These are phyloP conservation scores for Falco novaeseelandiae DNA, from an alignment of 2,797 vertebrate species.

Conservation along the genomic window DNA sequence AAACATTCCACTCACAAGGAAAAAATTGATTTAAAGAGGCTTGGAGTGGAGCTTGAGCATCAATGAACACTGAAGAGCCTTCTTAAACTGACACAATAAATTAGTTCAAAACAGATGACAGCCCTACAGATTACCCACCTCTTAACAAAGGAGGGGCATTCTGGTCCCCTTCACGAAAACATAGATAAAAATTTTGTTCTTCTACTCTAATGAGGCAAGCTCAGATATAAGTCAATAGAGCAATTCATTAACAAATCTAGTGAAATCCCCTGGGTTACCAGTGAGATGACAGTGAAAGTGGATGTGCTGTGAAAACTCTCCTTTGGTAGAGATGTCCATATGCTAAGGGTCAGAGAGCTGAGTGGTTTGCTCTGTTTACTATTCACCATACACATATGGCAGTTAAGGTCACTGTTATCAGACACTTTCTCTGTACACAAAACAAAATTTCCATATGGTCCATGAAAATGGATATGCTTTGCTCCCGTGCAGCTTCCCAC, in stretches of 20 bases:
- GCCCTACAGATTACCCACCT: conserved; percentile 87
- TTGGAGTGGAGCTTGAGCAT: conserved; percentile 81
- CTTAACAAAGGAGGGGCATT: conserved; percentile 85
- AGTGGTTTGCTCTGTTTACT: conserved; percentile 89
- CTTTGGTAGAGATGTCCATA: conserved; percentile 94
- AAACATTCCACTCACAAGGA: conserved; percentile 89
- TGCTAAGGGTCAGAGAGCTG: conserved; percentile 92
- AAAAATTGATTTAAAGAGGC: conserved; percentile 81
- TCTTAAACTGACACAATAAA: conserved; percentile 92
- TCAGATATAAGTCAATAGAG: conserved; percentile 98
- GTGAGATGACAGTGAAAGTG: conserved; percentile 80
- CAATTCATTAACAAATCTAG: conserved; percentile 99
- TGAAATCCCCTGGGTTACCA: conserved; percentile 88
- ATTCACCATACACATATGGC: conserved; percentile 92
- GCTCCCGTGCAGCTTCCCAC: conserved; percentile 91
- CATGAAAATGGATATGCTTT: conserved; percentile 90
- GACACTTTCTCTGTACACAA: conserved; percentile 90
- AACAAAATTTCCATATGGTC: conserved; percentile 99
- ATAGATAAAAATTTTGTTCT: conserved; percentile 86
- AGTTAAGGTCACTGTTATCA: conserved; percentile 94
- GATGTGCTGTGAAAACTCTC: conserved; percentile 88
- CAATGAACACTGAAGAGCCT: conserved; percentile 85
- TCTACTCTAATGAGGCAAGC: conserved; percentile 95
- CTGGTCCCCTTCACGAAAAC: conserved; percentile 81
- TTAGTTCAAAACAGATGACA: conserved; percentile 89